Evolutionary conservation across 2,888 invertebrate genomes (phyloP).

Genomic region (Melikaiella ostensackeni): DNA sequence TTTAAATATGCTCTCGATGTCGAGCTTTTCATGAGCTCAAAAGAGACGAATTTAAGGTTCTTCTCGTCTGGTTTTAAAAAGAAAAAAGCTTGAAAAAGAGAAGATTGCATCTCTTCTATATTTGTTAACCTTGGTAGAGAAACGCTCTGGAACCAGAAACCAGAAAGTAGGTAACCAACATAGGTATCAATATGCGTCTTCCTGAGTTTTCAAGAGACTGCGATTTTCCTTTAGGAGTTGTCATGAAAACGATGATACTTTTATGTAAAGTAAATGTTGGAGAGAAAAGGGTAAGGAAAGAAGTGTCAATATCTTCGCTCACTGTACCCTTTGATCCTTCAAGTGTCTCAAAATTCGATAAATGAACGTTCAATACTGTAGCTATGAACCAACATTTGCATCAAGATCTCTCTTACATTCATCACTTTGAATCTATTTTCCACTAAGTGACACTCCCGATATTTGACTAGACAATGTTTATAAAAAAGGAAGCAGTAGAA

Average conservation of each 20-base stretch:
- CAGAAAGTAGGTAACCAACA: not conserved
- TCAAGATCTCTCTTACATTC: not conserved
- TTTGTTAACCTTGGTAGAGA: slow-evolving; percentile 17
- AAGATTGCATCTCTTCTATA: slow-evolving; percentile 30
- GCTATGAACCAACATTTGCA: slow-evolving; percentile 8
- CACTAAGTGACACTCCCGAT: no score
- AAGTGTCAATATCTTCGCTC: slow-evolving; percentile 28
- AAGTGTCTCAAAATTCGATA: slow-evolving; percentile 18
- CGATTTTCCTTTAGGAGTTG: not conserved
- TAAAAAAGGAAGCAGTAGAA: no score
- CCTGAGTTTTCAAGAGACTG: not conserved
- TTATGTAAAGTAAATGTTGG: slow-evolving; percentile 17
- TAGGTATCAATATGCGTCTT: slow-evolving; percentile 20
- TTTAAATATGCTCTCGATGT: slow-evolving; percentile 17
- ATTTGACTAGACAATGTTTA: no score
- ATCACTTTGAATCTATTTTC: no score
- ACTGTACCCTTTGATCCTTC: slow-evolving; percentile 35
- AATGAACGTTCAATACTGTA: slow-evolving; percentile 14
- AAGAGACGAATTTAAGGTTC: slow-evolving; percentile 40
- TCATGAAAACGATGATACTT: slow-evolving; percentile 27
- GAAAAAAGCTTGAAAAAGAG: slow-evolving; percentile 44
- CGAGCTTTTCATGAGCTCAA: not conserved
- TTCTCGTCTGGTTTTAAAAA: slow-evolving; percentile 46
- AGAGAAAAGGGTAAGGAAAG: slow-evolving; percentile 4
- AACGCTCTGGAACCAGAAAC: not conserved